Base-by-base conservation (phyloP, 1,140 invertebrate species). In the Octopus bimaculoides region DNA sequence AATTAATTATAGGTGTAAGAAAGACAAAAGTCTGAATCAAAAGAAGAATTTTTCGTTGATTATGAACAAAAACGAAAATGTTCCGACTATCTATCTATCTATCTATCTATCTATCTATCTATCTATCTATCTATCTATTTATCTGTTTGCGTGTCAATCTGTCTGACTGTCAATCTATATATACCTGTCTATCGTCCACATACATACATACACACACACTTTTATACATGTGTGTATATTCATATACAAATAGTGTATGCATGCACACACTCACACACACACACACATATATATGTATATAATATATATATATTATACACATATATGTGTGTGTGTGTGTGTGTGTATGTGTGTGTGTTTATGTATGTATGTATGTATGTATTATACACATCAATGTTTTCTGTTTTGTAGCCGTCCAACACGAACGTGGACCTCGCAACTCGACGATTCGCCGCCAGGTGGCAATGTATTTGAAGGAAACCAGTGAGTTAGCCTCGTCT, bases 361-460 rank as follows among this genome's bases (percentile, higher is more conserved):
- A 17, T 61, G 17, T 61, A 61, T 61, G 7, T 61, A 9, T 61
- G 56, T 61, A 74, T 10, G 41, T 8, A 20, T 20, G 61, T 66
- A 66, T 66, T n/a, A 74, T 10, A 74, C 20, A 17, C 69, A 52
- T 78, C 7, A 9, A 20, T 14, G 77, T 78, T 75, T 79, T 79
- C 82, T 81, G 56, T 82, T 81, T 91, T 92, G 78, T 91, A 97
- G 97, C 98, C 75, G 98, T 99, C 5, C 98, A 99, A 91, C 97
- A 99, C 86, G 97, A 99, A 91, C 92, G 98, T 84, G 98, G 97
- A 0, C 98, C 97, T n/a, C 91, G 98, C 77, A 75, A 75, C 52
- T 96, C 96, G 0, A 98, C 96, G 4, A 91, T 98, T 12, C 92
- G 96, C 6, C 92, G 96, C 73, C 96, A 97, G 91, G 95, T 96